Base-by-base conservation (phyloP, 2,888 invertebrate genomes). In the Fissipunctia ypsillon region DNA sequence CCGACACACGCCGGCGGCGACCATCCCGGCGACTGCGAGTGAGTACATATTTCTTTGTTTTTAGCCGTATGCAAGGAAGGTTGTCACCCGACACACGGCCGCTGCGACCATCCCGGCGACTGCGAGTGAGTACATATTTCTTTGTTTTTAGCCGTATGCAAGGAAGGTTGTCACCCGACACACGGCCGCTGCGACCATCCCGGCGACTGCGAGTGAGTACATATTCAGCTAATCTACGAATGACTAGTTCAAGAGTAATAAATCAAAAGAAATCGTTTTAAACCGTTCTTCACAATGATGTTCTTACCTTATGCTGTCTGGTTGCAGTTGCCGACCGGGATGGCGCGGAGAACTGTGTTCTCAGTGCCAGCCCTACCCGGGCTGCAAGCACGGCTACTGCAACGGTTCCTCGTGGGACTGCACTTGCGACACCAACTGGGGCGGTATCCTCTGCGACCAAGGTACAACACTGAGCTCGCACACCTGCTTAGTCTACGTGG, bases 351-450 rank as follows among this genome's bases (percentile, higher is more conserved):
- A 98, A 82, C 97, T 98, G 89, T 99, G 99, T 95, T 98, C 99
- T 90, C 98, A 99, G 94, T 99, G 99, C 94, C 97, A 98, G 92
- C 98, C 98, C 22, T 99, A 99, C 96, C 99, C 99, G 22, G 99
- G 99, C 86, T 99, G 99, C 96, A 98, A 98, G 93, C 99, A 99
- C 94, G 99, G 99, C 84, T 98, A 98, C 93, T 99, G 99, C 97
- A 98, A 98, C 92, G 98, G 98, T 83, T 98, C 98, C 84, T 98
- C 99, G 64, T 99, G 99, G 98, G 98, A 99, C 94, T 99, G 99
- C 96, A 98, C 98, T 90, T 99, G 99, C 96, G 98, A 99, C 93
- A 99, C 99, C 89, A 99, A 99, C 93, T 99, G 99, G 99, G 99
- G 99, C 88, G 99, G 99, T 85, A 98, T 99, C 87, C 98, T 99